Percentiles rank a stretch among this genome's conserved stretches.
Conservation (phyloP, 2,113 vertebrate species). For the Zosterops lateralis region DNA sequence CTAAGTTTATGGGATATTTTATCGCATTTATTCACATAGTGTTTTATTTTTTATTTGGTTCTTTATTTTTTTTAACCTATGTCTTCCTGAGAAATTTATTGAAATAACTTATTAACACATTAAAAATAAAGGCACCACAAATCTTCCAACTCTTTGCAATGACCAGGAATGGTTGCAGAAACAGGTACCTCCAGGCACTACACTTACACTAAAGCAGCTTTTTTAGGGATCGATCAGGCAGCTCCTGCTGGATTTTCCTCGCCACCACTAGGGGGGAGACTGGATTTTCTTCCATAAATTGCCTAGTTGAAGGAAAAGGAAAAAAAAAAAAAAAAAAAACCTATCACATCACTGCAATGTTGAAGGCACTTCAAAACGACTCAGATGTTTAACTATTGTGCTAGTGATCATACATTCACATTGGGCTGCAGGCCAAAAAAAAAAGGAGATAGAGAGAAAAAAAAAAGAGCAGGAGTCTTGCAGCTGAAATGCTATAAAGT, state of each 20-base stretch:
- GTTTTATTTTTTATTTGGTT: not conserved
- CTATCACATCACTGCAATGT: conserved; percentile 65
- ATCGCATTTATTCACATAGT: not conserved
- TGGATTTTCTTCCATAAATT: conserved; percentile 43
- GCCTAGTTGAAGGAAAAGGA: conserved; percentile 15
- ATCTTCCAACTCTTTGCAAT: not conserved
- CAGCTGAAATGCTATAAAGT: conserved; percentile 73
- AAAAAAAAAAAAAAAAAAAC: not conserved
- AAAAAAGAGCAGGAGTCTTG: conserved; percentile 55
- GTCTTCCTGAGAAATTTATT: not conserved
- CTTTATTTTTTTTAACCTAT: not conserved
- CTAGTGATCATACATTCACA: conserved; percentile 80
- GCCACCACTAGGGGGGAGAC: conserved; percentile 73
- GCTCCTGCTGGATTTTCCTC: conserved; percentile 52
- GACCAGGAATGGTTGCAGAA: not conserved
- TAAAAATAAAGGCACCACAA: not conserved
- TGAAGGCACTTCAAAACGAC: conserved; percentile 79
- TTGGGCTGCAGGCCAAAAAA: conserved; percentile 80
- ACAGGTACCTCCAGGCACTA: not conserved
- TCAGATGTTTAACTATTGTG: conserved; percentile 82
- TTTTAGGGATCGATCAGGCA: not conserved
- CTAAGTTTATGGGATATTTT: not conserved
- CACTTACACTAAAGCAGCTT: not conserved
- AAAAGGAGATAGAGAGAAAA: not conserved
- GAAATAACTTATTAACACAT: fast-evolving